Base-by-base conservation (phyloP, 2,113 vertebrate species). In the Notiomystis cincta region DNA sequence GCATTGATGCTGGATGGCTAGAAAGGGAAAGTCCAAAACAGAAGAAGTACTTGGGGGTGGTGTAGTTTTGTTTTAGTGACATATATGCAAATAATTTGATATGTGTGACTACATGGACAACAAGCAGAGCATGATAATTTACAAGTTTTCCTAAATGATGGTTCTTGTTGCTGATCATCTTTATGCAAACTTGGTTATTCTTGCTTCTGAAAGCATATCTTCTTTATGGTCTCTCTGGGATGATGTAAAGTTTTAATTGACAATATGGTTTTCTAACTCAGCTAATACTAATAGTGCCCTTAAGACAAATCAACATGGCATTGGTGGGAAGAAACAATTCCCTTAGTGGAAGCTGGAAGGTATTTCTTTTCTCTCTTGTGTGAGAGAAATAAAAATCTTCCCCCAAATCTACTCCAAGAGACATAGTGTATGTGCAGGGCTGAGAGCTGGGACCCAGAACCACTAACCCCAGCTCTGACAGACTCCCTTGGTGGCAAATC, bases 301-400 rank as follows among this genome's bases (percentile, higher is more conserved):
- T 70, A 73, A 94, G 88, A 90, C 64, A 90, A 93, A 92, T 44
- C 58, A 88, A 51, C 70, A 15, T 0, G 1, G 17, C 62, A 37
- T 13, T 37, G 62, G 30, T 42, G 87, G 42, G 50, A 93, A 79
- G 73, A 90, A 96, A 69, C 66, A 82, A 91, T 86, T 88, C 78
- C 79, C 66, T 86, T 47, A 82, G 50, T 35, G 62, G 45, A 77
- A 90, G 37, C 30, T 70, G 71, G 28, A 93, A 92, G 28, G 15
- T 42, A 9, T 9, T 58, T 67, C 35, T 54, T 70, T 37, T 31
- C 42, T 92, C 47, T 71, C 35, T 40, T 40, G 27, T 45, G 38
- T 48, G 48, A 65, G 37, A 81, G 48, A 84, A 90, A 92, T 35
- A 22, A 65, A 67, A 87, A 76, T 16, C 37, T 79, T 82, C 16